Percentiles rank a stretch among this genome's conserved stretches.
These are phyloP conservation scores for Lithobates sylvaticus DNA, from an alignment of 2,797 vertebrate species.

Conservation along the genomic window DNA sequence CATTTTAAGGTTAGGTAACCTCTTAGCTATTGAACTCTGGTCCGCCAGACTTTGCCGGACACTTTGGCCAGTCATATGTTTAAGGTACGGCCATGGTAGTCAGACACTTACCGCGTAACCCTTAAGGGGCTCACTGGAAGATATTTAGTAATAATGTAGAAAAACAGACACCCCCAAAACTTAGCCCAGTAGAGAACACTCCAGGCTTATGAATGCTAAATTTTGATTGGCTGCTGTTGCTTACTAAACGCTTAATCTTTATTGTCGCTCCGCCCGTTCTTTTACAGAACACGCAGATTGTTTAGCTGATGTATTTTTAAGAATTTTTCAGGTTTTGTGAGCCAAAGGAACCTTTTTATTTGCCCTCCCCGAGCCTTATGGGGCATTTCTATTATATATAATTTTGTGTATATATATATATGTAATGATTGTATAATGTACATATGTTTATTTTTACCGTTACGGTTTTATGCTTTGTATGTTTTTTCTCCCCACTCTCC, in stretches of 20 bases:
- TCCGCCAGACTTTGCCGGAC: neutral
- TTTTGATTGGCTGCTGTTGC: neutral
- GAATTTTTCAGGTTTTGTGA: neutral
- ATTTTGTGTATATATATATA: constrained; percentile 26
- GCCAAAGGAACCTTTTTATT: neutral
- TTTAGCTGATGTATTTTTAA: neutral
- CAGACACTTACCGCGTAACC: neutral
- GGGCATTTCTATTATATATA: neutral
- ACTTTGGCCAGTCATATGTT: neutral
- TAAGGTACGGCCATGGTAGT: neutral
- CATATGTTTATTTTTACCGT: constrained; percentile 4
- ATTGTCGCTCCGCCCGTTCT: neutral
- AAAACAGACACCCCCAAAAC: neutral
- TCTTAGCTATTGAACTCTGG: neutral
- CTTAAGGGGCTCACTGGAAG: neutral
- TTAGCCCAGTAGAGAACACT: neutral
- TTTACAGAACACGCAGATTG: no score
- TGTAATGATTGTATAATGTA: constrained; percentile 31
- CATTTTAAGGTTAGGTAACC: neutral
- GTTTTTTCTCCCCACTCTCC: no score
- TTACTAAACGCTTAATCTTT: neutral
- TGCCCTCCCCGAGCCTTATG: neutral
- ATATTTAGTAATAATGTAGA: neutral
- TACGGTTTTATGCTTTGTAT: no score
- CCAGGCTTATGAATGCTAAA: neutral